Percentiles rank a stretch among this genome's conserved stretches.
Evolutionary conservation across 2,888 invertebrate species (phyloP).

Genomic region (Stenchaetothrips biformis): DNA sequence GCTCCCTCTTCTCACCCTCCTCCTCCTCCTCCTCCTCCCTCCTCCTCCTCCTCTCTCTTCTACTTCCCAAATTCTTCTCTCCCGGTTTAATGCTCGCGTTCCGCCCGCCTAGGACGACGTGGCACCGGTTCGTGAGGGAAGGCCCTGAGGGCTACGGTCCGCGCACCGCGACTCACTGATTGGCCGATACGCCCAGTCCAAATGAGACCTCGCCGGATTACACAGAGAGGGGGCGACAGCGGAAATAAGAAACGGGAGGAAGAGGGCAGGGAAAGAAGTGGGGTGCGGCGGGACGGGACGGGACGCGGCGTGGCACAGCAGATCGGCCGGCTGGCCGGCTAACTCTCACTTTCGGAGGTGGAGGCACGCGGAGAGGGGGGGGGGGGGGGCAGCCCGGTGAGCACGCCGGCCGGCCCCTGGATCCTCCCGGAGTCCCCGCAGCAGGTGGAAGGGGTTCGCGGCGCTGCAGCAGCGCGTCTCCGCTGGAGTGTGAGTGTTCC

Average conservation of each 20-base stretch:
- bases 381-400: neutral
- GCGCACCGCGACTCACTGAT: too few relatives aligned
- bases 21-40: neutral
- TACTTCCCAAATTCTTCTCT: too few relatives aligned
- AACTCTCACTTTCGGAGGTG: slow-evolving; percentile 20
- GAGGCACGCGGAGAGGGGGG: neutral
- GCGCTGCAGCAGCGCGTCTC: neutral
- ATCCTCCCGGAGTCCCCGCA: neutral
- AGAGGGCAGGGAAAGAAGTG: too few relatives aligned
- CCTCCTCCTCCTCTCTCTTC: neutral
- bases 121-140: too few relatives aligned
- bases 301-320: neutral
- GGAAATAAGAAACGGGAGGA: too few relatives aligned
- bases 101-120: too few relatives aligned
- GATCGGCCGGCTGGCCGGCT: neutral
- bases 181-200: too few relatives aligned
- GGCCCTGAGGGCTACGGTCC: too few relatives aligned
- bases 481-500: neutral
- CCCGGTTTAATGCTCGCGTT: too few relatives aligned
- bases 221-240: too few relatives aligned
- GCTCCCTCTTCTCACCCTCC: neutral
- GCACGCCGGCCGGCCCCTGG: neutral
- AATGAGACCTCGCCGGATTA: too few relatives aligned
- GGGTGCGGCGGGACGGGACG: neutral
- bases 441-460: neutral